Percentiles rank a stretch among this genome's conserved stretches.
Evolutionary conservation across 2,797 vertebrate genomes (phyloP).

Genomic region (Coracias cyanogaster): DNA sequence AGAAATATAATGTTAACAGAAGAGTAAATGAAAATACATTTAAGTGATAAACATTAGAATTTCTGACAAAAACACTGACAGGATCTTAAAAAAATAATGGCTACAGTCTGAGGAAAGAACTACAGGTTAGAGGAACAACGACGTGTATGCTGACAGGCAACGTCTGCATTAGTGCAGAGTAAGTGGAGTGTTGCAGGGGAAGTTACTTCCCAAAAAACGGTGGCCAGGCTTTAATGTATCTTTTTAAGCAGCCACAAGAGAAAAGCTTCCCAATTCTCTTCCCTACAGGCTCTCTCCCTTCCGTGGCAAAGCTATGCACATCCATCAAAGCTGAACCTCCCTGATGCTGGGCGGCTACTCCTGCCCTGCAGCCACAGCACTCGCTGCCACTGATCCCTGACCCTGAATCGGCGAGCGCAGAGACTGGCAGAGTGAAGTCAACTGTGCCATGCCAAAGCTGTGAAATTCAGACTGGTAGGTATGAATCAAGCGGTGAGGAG

Average conservation of each 20-base stretch:
- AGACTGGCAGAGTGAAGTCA: not conserved
- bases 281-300: not conserved
- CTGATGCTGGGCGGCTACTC: not conserved
- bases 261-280: not conserved
- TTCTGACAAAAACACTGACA: not conserved
- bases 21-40: not conserved
- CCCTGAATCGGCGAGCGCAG: not conserved
- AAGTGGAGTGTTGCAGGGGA: not conserved
- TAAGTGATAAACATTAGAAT: not conserved
- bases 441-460: no score
- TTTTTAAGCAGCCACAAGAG: not conserved
- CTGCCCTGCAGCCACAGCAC: not conserved
- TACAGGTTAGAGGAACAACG: not conserved
- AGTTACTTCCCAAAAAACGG: not conserved
- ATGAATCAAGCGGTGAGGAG: not conserved
- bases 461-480: not conserved
- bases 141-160: not conserved
- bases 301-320: not conserved
- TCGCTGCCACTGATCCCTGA: rapidly evolving
- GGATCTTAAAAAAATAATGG: not conserved
- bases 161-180: not conserved
- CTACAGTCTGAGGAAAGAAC: not conserved
- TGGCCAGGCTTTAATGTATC: not conserved
- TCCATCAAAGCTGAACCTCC: not conserved
- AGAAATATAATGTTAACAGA: not conserved